phyloP scores from a whole-genome alignment of 2,113 vertebrate genomes.

The Triplophysa tibetana region DNA sequence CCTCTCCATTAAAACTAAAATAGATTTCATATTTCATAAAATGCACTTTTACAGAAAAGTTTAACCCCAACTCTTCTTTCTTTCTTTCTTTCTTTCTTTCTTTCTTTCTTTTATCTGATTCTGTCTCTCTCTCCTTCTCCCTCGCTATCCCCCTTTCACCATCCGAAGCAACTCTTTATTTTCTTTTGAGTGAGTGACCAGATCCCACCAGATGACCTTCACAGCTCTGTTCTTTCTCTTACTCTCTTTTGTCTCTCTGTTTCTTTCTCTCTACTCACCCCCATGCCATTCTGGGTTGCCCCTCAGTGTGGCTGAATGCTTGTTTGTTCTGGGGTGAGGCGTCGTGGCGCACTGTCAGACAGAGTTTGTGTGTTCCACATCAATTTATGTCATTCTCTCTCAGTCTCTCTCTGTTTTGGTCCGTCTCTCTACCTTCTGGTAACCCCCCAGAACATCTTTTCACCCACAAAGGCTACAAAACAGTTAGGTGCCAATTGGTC shows the following conservation, averaged over 20 bases:
- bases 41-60: constrained; percentile 64
- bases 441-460: neutral
- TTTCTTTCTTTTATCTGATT: constrained; percentile 51
- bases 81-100: constrained; percentile 38
- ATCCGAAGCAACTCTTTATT: constrained; percentile 54
- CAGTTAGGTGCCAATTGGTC: neutral
- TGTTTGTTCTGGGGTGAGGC: constrained; percentile 56
- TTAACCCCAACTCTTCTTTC: constrained; percentile 64
- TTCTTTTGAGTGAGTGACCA: constrained; percentile 36
- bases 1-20: constrained; percentile 77
- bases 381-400: constrained; percentile 28
- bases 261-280: constrained; percentile 56
- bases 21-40: constrained; percentile 76
- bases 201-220: constrained; percentile 36
- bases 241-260: constrained; percentile 60
- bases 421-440: constrained; percentile 12
- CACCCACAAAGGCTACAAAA: neutral
- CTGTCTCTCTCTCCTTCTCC: constrained; percentile 1
- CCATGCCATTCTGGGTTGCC: constrained; percentile 42
- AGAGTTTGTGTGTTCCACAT: constrained; percentile 44
- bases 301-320: constrained; percentile 51
- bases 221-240: constrained; percentile 42
- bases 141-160: constrained; percentile 23
- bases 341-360: constrained; percentile 44
- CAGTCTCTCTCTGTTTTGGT: constrained; percentile 12